Percentiles rank a stretch among this genome's conserved stretches.
Evolutionary conservation across 2,113 vertebrate species (phyloP).

Genomic region (Eleginops maclovinus): DNA sequence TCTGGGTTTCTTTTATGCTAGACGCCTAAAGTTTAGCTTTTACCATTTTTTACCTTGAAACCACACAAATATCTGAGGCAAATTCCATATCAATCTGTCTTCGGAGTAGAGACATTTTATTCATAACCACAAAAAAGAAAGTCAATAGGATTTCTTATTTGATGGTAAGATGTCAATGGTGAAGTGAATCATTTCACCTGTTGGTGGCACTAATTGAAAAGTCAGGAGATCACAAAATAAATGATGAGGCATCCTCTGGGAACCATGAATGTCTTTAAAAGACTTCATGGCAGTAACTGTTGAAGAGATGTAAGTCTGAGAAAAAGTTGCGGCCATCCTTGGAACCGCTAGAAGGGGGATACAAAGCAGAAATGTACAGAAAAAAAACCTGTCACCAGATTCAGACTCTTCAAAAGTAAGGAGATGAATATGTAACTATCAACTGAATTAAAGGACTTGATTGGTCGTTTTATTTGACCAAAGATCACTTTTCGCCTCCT

Average conservation of each 20-base stretch:
- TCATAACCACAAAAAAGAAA: not conserved
- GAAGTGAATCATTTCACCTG: not conserved
- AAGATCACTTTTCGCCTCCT: no score
- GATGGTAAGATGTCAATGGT: not conserved
- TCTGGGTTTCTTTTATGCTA: not conserved
- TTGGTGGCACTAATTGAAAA: not conserved
- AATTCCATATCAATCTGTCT: no score
- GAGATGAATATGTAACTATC: not conserved
- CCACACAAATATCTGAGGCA: no score
- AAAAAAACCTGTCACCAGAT: not conserved
- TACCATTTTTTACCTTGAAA: not conserved
- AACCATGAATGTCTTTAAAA: not conserved
- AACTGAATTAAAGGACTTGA: slow-evolving; percentile 4
- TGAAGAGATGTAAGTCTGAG: not conserved
- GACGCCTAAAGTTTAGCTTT: not conserved
- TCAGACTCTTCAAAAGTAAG: not conserved
- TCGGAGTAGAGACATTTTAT: no score
- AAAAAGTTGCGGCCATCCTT: not conserved
- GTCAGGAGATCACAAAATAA: not conserved
- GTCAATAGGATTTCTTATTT: not conserved
- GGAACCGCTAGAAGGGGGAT: not conserved
- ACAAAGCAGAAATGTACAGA: not conserved
- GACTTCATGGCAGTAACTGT: not conserved
- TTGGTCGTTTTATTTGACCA: no score
- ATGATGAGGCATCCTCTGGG: not conserved